Evolutionary conservation across 2,113 vertebrate species (phyloP), one percentile per base, ranked within the genome.

Genomic region (Ceuthmochares aereus): DNA sequence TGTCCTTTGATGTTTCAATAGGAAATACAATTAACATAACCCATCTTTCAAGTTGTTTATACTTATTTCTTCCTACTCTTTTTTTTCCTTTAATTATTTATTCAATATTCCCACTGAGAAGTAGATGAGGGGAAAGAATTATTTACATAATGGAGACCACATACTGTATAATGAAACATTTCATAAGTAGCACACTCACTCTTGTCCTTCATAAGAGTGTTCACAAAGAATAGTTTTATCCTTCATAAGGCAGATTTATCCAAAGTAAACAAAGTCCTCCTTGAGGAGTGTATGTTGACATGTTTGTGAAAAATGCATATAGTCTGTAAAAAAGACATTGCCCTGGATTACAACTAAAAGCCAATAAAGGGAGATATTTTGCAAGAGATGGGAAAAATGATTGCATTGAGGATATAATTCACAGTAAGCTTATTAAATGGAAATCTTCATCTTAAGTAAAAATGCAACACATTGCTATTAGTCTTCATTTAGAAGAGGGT

Each of bases 11-110:
- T 94, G 87, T 96, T 87, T 82, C 68, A 21, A 40, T 87, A 92
- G 80, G 91, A 95, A 95, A 91, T 75, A 72, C 60, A 95, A 94
- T 94, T 95, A 95, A 64, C 84, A 81, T 96, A 91, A 87, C 84
- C 90, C 52, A 93, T 93, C 85, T 92, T 93, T 96, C 83, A 80
- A 95, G 62, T 87, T 97, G 95, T 95, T 97, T 97, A 91, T 90
- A 89, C 91, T 95, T 90, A 92, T 89, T 95, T 95, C 79, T 94
- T 95, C 84, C 66, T 92, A 72, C 76, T 81, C 68, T 55, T 93
- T 87, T 92, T 15, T 14, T 4, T 1, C 3, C 14, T 90, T 88
- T 82, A 96, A 95, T 96, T 97, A 95, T 96, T 96, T 95, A 79
- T 94, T 96, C 94, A 93, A 18, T 94, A 89, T 96, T 92, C 89